Evolutionary conservation across 2,888 invertebrate genomes (phyloP).

Genomic region (Stenurella melanura): DNA sequence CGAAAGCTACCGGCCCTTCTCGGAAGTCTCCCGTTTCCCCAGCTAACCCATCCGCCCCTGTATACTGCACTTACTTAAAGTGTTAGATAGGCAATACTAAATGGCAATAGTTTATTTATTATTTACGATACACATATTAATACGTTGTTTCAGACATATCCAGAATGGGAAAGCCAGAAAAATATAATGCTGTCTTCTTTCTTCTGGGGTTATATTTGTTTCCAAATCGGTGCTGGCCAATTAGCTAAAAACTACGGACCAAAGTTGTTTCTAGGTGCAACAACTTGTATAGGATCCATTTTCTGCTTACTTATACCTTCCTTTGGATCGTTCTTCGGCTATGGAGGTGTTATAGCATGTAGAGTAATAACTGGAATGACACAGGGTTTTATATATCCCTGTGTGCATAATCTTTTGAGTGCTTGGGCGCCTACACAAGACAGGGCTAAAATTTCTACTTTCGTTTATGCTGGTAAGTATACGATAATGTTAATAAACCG

Average conservation of each 20-base stretch:
- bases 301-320: constrained; percentile 78
- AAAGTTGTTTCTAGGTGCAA: constrained; percentile 77
- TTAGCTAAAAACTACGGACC: constrained; percentile 85
- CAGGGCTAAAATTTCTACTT: constrained; percentile 80
- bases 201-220: constrained; percentile 86
- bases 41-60: too few relatives aligned
- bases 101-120: too few relatives aligned
- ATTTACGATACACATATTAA: too few relatives aligned
- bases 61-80: too few relatives aligned
- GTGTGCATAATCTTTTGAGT: constrained; percentile 82
- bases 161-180: constrained; percentile 51
- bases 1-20: too few relatives aligned
- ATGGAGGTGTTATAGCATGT: constrained; percentile 56
- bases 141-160: constrained; percentile 47
- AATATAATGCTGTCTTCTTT: constrained; percentile 82
- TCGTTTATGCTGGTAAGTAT: constrained; percentile 77
- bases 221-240: constrained; percentile 83
- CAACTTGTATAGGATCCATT: constrained; percentile 77
- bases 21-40: too few relatives aligned
- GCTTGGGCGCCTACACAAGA: constrained; percentile 85
- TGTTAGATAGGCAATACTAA: too few relatives aligned
- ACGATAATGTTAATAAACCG: too few relatives aligned
- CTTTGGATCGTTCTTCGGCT: constrained; percentile 51
- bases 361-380: constrained; percentile 65
- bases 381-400: constrained; percentile 83